Evolutionary conservation across 2,888 invertebrate species (phyloP), one percentile per base, ranked within the genome.

Genomic region (Andrena haemorrhoa): DNA sequence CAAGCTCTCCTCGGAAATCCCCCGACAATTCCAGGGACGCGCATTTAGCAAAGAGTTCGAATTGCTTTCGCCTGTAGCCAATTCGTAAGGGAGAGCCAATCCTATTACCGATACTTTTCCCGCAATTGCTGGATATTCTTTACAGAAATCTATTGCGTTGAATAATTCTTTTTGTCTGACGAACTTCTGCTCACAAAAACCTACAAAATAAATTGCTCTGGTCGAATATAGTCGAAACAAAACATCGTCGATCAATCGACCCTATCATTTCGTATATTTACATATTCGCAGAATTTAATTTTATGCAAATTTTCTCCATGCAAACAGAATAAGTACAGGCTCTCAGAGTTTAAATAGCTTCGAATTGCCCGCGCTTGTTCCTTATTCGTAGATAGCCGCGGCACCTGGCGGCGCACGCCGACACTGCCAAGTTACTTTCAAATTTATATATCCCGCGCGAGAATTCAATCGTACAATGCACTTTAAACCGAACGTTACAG

Each of bases 31-130:
- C 12, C 64, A 76, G 72, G 65, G 58, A 63, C 66, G 56, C 35
- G 58, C 70, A 74, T 81, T 87, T 78, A 77, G 58, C 56, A 51
- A 12, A 29, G 41, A 71, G 35, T 63, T 69, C 74, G 60, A 76
- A 80, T 66, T 66, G 68, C 23, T 75, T 81, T 65, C 26, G 16
- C 5, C 33, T 16, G 16, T 33, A 60, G 6, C 49, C 41, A 71
- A 70, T 60, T 53, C 63, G 33, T 75, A 41, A 66, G n/a, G 6
- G 29, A 8, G 47, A 35, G 20, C 6, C 47, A 2, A 26, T 65
- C 23, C 10, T 53, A 53, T 41, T 2, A 31, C 16, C 35, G 60
- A 8, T 7, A 10, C 12, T 35, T 60, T 26, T 47, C 31, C 8
- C 8, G 7, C 47, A 41, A 47, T 47, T 61, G 0, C 20, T 20